Percentiles rank a stretch among this genome's conserved stretches.
phyloP scores from a whole-genome alignment of 2,888 invertebrate genomes.

The Lasioglossum malachurum region DNA sequence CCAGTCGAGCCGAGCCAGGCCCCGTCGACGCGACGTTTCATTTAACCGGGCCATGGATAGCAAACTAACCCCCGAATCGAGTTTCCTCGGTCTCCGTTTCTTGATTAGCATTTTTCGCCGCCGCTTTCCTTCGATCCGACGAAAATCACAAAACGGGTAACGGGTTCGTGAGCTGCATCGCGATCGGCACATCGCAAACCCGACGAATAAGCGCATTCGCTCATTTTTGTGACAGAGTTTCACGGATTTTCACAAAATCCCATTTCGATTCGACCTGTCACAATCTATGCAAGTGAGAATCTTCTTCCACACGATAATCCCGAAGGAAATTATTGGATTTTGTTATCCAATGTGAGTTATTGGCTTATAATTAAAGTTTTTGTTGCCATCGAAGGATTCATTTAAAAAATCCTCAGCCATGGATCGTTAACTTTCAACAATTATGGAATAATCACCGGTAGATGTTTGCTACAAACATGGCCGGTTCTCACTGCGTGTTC shows the following conservation, averaged over 20 bases:
- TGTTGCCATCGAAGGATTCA: no score
- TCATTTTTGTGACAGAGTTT: not conserved
- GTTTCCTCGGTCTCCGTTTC: conserved; percentile 35
- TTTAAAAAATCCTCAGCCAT: no score
- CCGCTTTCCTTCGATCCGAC: conserved; percentile 18
- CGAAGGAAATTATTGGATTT: no score
- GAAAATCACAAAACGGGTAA: conserved; percentile 39
- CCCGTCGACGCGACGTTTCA: conserved; percentile 24
- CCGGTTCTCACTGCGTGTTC: not conserved
- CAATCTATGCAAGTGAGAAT: not conserved
- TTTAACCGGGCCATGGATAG: conserved; percentile 29
- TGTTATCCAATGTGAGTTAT: no score
- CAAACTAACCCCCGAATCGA: conserved; percentile 46
- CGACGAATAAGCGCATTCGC: not conserved
- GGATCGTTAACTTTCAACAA: no score
- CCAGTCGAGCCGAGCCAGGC: not conserved
- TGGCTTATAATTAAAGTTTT: no score
- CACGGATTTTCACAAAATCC: not conserved
- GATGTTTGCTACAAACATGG: not conserved
- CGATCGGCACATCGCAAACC: not conserved
- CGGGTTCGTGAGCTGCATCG: conserved; percentile 33
- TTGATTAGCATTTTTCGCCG: conserved; percentile 47
- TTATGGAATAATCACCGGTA: no score
- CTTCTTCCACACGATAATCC: no score
- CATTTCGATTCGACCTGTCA: no score